Percentiles rank a stretch among this genome's conserved stretches.
Evolutionary conservation across 2,888 invertebrate genomes (phyloP).

Genomic region (Tortrix viridana): DNA sequence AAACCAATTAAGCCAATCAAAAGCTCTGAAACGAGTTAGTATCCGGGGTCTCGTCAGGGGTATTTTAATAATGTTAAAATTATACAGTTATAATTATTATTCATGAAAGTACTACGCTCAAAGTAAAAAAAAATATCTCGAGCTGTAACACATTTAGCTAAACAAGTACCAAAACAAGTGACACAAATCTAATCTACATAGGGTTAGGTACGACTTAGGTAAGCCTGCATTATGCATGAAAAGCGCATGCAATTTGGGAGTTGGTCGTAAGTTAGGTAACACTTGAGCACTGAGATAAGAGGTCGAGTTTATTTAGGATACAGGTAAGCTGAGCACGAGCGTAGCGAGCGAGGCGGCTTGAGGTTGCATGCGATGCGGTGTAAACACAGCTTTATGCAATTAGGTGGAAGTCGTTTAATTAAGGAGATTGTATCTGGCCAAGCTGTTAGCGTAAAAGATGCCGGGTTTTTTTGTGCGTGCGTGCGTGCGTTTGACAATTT

Average conservation of each 20-base stretch:
- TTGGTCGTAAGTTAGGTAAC: conserved; percentile 8
- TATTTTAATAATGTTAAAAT: no score
- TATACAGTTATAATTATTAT: no score
- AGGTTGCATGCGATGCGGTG: conserved; percentile 22
- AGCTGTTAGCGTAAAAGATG: not conserved
- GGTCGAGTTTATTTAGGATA: conserved; percentile 17
- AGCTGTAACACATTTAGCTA: no score
- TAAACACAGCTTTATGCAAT: conserved; percentile 31
- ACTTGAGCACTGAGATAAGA: conserved; percentile 18
- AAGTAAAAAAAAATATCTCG: no score
- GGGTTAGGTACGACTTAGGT: not conserved
- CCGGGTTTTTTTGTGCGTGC: no score
- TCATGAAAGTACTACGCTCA: no score
- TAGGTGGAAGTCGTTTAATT: conserved; percentile 11
- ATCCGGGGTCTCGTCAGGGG: no score
- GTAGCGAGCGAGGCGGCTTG: not conserved
- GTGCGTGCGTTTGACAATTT: no score
- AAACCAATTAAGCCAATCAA: no score
- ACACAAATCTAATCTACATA: no score
- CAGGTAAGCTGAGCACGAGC: conserved; percentile 4
- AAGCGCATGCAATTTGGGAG: conserved; percentile 29
- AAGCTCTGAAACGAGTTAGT: no score
- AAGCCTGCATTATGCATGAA: conserved; percentile 20
- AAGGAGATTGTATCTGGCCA: not conserved
- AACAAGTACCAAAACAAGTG: no score